phyloP scores from a whole-genome alignment of 2,797 vertebrate genomes.

The Clarias laeviceps region DNA sequence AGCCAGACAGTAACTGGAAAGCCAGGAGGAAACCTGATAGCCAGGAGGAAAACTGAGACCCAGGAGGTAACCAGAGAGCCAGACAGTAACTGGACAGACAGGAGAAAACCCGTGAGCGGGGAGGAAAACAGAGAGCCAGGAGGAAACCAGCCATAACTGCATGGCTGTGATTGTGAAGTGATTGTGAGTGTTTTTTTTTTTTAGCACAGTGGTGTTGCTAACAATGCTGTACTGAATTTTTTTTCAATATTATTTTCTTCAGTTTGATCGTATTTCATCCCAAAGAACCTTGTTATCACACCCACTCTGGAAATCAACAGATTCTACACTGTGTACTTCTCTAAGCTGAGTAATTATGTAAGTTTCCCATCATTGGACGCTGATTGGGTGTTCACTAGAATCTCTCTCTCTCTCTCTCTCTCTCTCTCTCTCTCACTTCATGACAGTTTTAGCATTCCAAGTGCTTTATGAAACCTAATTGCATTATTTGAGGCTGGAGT shows the following conservation, averaged over 20 bases:
- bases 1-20: too few species aligned
- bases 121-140: neutral
- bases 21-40: too few species aligned
- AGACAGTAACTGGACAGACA: neutral
- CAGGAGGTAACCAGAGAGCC: too few species aligned
- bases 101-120: neutral
- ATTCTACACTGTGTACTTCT: neutral
- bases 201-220: neutral
- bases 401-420: conserved; percentile 5
- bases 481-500: conserved; percentile 61
- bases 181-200: too few species aligned
- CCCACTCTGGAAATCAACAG: conserved; percentile 20
- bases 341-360: conserved; percentile 38
- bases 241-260: neutral
- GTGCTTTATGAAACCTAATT: conserved; percentile 60
- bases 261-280: neutral
- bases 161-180: neutral
- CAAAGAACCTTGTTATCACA: neutral
- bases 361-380: conserved; percentile 36
- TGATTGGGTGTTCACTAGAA: conserved; percentile 29
- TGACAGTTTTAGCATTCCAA: conserved; percentile 57
- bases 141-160: neutral
- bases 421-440: conserved; percentile 8
- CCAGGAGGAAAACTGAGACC: too few species aligned
- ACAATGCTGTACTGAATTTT: neutral